Base-by-base conservation (phyloP, 1,140 invertebrate species). In the Tetranychus urticae region DNA sequence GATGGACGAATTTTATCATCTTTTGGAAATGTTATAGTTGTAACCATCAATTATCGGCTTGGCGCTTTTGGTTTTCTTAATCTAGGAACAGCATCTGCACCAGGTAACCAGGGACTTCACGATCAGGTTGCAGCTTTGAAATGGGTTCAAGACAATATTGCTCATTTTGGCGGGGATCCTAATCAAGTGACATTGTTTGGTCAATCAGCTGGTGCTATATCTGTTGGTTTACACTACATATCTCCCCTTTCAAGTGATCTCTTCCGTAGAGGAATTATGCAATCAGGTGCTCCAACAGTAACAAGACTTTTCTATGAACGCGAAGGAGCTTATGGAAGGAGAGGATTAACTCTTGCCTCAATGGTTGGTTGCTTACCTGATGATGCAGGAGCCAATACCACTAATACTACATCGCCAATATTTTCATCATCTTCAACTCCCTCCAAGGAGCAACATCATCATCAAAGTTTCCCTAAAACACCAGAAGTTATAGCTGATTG, bases 1-100 rank as follows among this genome's bases (percentile, higher is more conserved):
- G 52, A 89, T 72, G 86, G 84, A 0, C 81, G 86, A 66, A 82
- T 88, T 64, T 81, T 90, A 77, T 82, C 85, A 31, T 82, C 82
- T 10, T 80, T 80, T 33, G 83, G 82, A 71, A 74, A 76, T 59
- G 68, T 78, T 34, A 71, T 78, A 23, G 72, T 78, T 0, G 72
- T 79, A 35, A 76, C 75, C 3, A 69, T 77, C 13, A 79, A 79
- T 65, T 79, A 78, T 66, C 68, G 77, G 37, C 8, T 64, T n/a
- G 55, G 45, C 14, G 2, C 33, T 31, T 59, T 64, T 12, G 59
- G 63, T 34, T 62, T 64, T 55, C 36, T 65, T 3, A 60, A 58
- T 58, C n/a, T 52, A 8, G 62, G 55, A 12, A 58, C 12, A 12
- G 56, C 56, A 33, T 61, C 62, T 31, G 68, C 66, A 23, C 68